A percentile compares a stretch with the other conserved stretches of the same genome.
phyloP scores from a whole-genome alignment of 2,888 invertebrate genomes.

The Pyrgus malvae region DNA sequence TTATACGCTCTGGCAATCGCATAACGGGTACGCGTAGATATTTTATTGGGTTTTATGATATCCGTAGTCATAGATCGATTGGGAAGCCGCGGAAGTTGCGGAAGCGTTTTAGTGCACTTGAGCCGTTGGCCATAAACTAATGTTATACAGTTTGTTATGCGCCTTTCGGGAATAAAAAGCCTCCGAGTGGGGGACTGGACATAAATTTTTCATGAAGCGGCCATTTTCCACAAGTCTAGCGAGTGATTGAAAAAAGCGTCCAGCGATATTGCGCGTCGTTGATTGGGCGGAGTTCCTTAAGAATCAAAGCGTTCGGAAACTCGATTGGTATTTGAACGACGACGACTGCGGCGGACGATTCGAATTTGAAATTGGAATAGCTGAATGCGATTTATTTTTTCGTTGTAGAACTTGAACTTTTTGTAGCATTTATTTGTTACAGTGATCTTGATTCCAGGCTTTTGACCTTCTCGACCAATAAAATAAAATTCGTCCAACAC shows the following conservation, averaged over 20 bases:
- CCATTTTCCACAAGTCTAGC: conserved; percentile 48
- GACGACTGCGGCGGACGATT: conserved; percentile 28
- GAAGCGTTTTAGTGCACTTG: conserved; percentile 53
- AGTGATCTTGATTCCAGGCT: too few relatives aligned
- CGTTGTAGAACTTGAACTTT: background rate
- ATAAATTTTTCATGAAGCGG: conserved; percentile 77
- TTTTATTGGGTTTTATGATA: conserved; percentile 27
- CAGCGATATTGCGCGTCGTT: conserved; percentile 57
- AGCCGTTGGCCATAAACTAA: conserved; percentile 63
- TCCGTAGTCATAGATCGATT: conserved; percentile 14
- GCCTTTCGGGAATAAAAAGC: conserved; percentile 54
- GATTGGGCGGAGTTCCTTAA: conserved; percentile 47
- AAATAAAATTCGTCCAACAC: too few relatives aligned
- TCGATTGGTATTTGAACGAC: conserved; percentile 32
- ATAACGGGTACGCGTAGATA: conserved; percentile 24
- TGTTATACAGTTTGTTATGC: conserved; percentile 68
- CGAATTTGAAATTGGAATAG: conserved; percentile 38
- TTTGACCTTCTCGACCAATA: too few relatives aligned
- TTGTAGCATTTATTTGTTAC: background rate
- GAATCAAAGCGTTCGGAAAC: conserved; percentile 37
- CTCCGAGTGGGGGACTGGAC: conserved; percentile 40
- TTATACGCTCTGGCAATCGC: conserved; percentile 27
- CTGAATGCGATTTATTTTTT: conserved; percentile 10
- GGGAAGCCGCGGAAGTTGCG: conserved; percentile 40
- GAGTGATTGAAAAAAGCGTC: conserved; percentile 71